Percentiles rank a stretch among this genome's conserved stretches.
Evolutionary conservation across 1,140 invertebrate species (phyloP).

Genomic region (Magallana ariakensis): DNA sequence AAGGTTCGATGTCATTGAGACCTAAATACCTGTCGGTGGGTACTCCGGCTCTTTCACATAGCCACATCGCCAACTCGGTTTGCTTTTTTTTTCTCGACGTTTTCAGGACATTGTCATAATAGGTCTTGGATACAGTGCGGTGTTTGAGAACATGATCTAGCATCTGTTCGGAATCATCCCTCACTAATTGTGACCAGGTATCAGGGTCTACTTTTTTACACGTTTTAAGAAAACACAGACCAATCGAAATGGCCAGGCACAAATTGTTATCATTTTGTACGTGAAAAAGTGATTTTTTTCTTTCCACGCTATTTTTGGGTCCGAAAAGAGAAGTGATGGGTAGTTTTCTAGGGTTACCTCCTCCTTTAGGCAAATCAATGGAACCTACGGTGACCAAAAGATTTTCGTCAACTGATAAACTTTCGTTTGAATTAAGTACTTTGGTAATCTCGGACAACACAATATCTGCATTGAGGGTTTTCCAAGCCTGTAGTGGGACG

Average conservation of each 20-base stretch:
- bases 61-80: slow-evolving; percentile 28
- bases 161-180: neutral
- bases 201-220: slow-evolving; percentile 34
- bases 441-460: slow-evolving; percentile 39
- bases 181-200: slow-evolving; percentile 33
- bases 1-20: slow-evolving; percentile 46
- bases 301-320: too few species aligned
- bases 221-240: slow-evolving; percentile 39
- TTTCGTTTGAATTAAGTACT: slow-evolving; percentile 37
- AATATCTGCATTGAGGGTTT: slow-evolving; percentile 41
- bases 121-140: neutral
- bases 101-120: slow-evolving; percentile 34
- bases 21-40: slow-evolving; percentile 33
- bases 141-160: slow-evolving; percentile 35
- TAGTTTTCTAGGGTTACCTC: neutral
- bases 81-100: slow-evolving; percentile 34
- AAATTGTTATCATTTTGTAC: slow-evolving; percentile 50
- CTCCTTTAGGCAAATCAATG: slow-evolving; percentile 41
- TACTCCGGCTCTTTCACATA: slow-evolving; percentile 41
- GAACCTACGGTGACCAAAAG: slow-evolving; percentile 27
- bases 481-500: slow-evolving; percentile 37
- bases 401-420: slow-evolving; percentile 37
- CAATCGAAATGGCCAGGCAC: slow-evolving; percentile 30
- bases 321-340: slow-evolving; percentile 18
- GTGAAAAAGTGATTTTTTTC: slow-evolving; percentile 45